These are phyloP conservation scores for Drosophila nebulosa DNA, from an alignment of 1,140 invertebrate species.

Conservation along the genomic window DNA sequence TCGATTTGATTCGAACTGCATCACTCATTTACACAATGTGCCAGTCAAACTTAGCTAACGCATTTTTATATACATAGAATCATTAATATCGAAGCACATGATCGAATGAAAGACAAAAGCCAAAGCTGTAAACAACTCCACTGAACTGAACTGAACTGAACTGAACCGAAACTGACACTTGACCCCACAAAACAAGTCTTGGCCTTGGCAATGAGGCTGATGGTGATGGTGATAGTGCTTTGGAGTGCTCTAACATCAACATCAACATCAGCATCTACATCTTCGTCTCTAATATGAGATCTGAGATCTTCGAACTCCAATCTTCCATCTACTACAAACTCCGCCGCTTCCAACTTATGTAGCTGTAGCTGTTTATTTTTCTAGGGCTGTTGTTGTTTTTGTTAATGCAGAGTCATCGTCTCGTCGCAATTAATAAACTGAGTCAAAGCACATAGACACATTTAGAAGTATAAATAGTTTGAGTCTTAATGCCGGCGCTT, in stretches of 20 bases:
- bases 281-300: slow-evolving; percentile 23
- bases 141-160: background rate
- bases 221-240: slow-evolving; percentile 50
- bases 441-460: slow-evolving; percentile 42
- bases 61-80: slow-evolving; percentile 36
- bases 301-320: background rate
- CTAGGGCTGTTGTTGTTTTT: slow-evolving; percentile 66
- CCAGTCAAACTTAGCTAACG: background rate
- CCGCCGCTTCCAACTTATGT: slow-evolving; percentile 9
- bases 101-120: slow-evolving; percentile 30
- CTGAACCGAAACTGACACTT: slow-evolving; percentile 57
- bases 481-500: slow-evolving; percentile 45
- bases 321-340: slow-evolving; percentile 4
- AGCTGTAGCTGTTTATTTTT: slow-evolving; percentile 38
- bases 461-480: slow-evolving; percentile 77
- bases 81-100: slow-evolving; percentile 56
- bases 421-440: slow-evolving; percentile 68
- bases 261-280: no score
- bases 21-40: background rate
- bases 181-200: slow-evolving; percentile 71
- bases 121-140: slow-evolving; percentile 24
- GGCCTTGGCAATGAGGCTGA: slow-evolving; percentile 67
- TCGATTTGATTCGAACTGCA: background rate
- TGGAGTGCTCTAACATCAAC: slow-evolving; percentile 26
- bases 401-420: slow-evolving; percentile 34